Percentiles rank a stretch among this genome's conserved stretches.
Evolutionary conservation across 2,888 invertebrate species (phyloP).

Genomic region (Pollenia angustigena): DNA sequence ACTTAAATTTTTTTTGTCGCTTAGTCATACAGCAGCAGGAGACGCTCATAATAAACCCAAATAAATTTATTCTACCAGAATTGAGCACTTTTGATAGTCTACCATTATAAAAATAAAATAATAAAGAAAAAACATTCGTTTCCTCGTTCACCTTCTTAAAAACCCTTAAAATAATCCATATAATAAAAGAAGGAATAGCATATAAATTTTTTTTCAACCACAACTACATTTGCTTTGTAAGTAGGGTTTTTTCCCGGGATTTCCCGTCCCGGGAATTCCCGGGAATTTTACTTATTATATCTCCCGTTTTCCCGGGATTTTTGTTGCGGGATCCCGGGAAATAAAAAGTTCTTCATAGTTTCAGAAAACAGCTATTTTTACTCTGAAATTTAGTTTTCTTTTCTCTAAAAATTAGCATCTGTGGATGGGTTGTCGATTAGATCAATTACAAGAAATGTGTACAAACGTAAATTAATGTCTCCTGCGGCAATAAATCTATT

Average conservation of each 20-base stretch:
- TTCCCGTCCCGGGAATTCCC: too few species aligned
- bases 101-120: background rate
- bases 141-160: conserved; percentile 1
- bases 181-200: background rate
- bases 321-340: too few species aligned
- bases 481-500: too few species aligned
- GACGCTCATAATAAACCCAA: background rate
- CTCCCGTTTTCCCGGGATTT: too few species aligned
- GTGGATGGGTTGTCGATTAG: too few species aligned
- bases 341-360: too few species aligned
- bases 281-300: too few species aligned
- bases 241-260: background rate
- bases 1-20: background rate
- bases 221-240: background rate
- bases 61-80: background rate
- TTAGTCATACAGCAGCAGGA: background rate
- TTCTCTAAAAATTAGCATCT: too few species aligned
- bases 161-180: conserved; percentile 45
- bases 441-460: too few species aligned
- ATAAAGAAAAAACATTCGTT: background rate
- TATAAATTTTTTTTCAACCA: background rate
- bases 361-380: too few species aligned
- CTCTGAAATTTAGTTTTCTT: too few species aligned
- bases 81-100: conserved; percentile 24
- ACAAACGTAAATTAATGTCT: too few species aligned